Evolutionary conservation across 2,888 invertebrate species (phyloP), one percentile per base, ranked within the genome.

Genomic region (Drepanosiphum platanoidis): DNA sequence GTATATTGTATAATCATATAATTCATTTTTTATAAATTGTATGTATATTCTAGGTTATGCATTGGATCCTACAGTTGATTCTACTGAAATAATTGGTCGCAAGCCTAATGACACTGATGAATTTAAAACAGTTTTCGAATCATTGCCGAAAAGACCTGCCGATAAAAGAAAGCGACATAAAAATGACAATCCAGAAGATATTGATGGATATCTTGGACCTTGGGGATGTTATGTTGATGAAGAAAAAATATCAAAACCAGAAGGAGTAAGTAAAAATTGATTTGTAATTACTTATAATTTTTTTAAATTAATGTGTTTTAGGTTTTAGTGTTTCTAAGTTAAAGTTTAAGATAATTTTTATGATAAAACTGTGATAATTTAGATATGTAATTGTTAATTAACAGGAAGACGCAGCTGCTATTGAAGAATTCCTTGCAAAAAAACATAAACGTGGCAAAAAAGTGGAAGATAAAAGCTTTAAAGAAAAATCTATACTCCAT

Each of bases 211-310:
- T 89, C 91, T 97, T 0, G 99, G 99, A 0, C 99, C 99, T 0
- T 99, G 99, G 99, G 99, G 97, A 86, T 95, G 95, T 82, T 99
- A 93, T 90, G 93, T 94, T 13, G 97, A 97, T 89, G 99, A 99
- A 90, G 92, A 94, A 88, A 93, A 95, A 84, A 92, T 97, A 0
- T 93, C 96, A 89, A 95, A 95, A 89, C 99, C 99, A 0, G 94
- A 94, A 86, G 97, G 97, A 86, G 92, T 92, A 89, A 88, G 87
- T n/a, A n/a, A n/a, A n/a, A n/a, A n/a, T n/a, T n/a, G n/a, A n/a
- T n/a, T n/a, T n/a, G n/a, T n/a, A n/a, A n/a, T n/a, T n/a, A n/a
- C n/a, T 86, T 66, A 61, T 70, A 27, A 70, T 86, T 64, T 71
- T 15, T 36, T 36, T 13, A 46, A 7, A 39, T 58, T n/a, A 39